Base-by-base conservation (phyloP, 2,797 vertebrate species). In the Coreius guichenoti region DNA sequence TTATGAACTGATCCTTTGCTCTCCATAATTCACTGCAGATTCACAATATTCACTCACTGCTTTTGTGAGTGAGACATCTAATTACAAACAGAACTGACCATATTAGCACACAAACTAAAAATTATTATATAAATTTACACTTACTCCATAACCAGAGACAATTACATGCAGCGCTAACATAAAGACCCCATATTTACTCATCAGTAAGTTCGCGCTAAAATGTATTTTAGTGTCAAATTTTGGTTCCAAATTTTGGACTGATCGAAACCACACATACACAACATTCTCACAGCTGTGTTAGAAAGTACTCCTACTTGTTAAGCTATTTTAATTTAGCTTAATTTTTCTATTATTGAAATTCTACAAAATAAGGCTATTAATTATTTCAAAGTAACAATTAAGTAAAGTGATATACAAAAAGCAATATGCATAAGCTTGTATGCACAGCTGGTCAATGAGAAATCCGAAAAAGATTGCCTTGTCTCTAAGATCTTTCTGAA, bases 11-110 rank as follows among this genome's bases (percentile, higher is more conserved):
- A 68, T 82, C 31, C 54, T 67, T 70, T 31, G 29, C 67, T 82
- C 69, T 86, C 65, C 67, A 61, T 75, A 73, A 67, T 80, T 87
- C 86, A 78, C 14, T 77, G 33, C 51, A 85, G 43, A 77, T 51
- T 81, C 51, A 58, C 47, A 79, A 67, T 68, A 33, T 78, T 51
- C 63, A 56, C 56, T 39, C 56, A 6, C n/a, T 9, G 63, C 77
- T 61, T 73, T 47, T 68, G 17, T 61, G 33, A 81, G 72, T 65
- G 45, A 43, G 29, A 76, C 39, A 83, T 70, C 63, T 67, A 65
- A 80, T 43, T 58, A 21, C 63, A 83, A 78, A 77, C 67, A 77
- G 39, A 51, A 78, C 33, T 74, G 75, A 80, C 56, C 39, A 76
- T 49, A 33, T 79, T 84, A 78, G 68, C 63, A 51, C 26, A 70